phyloP scores from a whole-genome alignment of 2,113 vertebrate species.

The Spizaetus ornatus region DNA sequence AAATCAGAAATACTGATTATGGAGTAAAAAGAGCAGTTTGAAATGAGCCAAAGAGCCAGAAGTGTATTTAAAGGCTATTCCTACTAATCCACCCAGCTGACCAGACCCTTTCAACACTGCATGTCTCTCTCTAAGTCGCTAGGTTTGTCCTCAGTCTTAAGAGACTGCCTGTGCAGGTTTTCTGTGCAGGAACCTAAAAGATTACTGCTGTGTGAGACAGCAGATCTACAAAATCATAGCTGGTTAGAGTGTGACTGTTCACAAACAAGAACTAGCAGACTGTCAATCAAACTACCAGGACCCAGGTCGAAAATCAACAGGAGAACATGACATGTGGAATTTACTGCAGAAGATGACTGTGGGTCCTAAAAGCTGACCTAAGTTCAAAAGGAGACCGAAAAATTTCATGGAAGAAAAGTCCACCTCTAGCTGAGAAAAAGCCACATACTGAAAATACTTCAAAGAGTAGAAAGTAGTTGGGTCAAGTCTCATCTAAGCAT shows the following conservation, averaged over 20 bases:
- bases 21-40: neutral
- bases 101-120: neutral
- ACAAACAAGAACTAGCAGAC: neutral
- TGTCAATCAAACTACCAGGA: neutral
- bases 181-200: neutral
- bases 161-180: neutral
- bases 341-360: neutral
- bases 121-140: neutral
- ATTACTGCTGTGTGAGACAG: neutral
- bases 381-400: neutral
- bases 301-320: neutral
- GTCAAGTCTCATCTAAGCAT: neutral
- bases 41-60: neutral
- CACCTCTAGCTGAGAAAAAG: neutral
- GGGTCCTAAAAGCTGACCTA: neutral
- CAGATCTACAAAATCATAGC: neutral
- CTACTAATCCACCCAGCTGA: neutral
- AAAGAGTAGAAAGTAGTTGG: neutral
- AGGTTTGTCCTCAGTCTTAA: neutral
- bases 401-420: neutral
- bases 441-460: neutral
- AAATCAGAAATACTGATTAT: neutral
- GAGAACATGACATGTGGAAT: neutral
- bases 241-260: neutral
- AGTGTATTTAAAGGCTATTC: neutral